Percentiles rank a stretch among this genome's conserved stretches.
These are phyloP conservation scores for Archegozetes longisetosus DNA, from an alignment of 1,140 invertebrate genomes.

Conservation along the genomic window DNA sequence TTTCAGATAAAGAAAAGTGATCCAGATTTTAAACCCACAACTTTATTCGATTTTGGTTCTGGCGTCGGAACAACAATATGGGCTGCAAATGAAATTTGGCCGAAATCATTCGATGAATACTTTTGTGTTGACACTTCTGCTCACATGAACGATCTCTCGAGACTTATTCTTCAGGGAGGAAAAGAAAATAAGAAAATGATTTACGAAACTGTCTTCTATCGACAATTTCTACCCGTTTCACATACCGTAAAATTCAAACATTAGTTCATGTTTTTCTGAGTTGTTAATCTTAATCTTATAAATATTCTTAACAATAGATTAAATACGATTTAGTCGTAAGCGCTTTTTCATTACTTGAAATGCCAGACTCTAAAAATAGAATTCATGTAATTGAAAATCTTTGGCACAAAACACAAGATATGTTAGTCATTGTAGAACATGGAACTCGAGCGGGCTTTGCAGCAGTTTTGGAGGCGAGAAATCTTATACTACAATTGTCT, in stretches of 20 bases:
- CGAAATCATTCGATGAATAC: constrained; percentile 52
- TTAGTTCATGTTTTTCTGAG: constrained; percentile 8
- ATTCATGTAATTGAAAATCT: constrained; percentile 53
- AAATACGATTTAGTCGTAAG: constrained; percentile 62
- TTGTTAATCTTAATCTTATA: constrained; percentile 5
- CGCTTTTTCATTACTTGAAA: constrained; percentile 62
- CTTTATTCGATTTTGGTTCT: constrained; percentile 76
- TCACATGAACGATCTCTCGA: constrained; percentile 61
- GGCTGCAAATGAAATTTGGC: constrained; percentile 55
- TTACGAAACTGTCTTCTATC: constrained; percentile 45
- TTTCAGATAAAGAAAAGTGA: constrained; percentile 30
- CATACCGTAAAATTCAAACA: constrained; percentile 29
- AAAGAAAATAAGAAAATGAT: constrained; percentile 32
- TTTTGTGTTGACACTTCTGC: constrained; percentile 59
- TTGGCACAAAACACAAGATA: constrained; percentile 68
- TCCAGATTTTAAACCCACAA: constrained; percentile 49
- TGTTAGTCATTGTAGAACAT: constrained; percentile 65
- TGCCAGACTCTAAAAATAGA: constrained; percentile 45
- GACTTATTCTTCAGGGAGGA: constrained; percentile 43
- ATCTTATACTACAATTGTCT: constrained; percentile 26
- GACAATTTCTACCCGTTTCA: constrained; percentile 61
- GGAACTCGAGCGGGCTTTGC: constrained; percentile 59
- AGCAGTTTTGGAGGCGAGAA: constrained; percentile 31
- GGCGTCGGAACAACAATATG: constrained; percentile 67
- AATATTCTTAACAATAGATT: constrained; percentile 33